Evolutionary conservation across 1,140 invertebrate genomes (phyloP), one percentile per base, ranked within the genome.

Genomic region (Scaptomyza pallida): DNA sequence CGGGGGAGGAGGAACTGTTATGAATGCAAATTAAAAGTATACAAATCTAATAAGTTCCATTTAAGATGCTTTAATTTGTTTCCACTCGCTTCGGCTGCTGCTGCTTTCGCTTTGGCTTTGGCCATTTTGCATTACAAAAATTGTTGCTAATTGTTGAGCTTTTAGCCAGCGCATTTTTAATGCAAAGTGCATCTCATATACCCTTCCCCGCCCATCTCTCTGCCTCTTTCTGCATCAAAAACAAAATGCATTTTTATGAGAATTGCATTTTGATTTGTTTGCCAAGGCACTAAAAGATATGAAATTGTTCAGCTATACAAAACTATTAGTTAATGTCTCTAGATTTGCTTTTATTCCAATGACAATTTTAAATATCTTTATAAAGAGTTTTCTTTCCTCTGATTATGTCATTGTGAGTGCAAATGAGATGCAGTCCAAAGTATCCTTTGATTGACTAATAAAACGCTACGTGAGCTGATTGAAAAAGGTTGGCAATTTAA

Each of bases 21-120:
- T 89, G 86, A 89, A 89, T 89, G 81, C 86, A 89, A 89, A 89
- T 89, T 89, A 89, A 89, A 89, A 89, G 86, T 89, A 89, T 89
- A 89, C 86, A 89, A 89, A 89, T 89, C 80, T 89, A 89, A 86
- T 81, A 89, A 89, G 80, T 89, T 88, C 75, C 82, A 88, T 88
- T 88, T 88, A 88, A 88, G 82, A 88, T 64, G 78, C 82, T 88
- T 86, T 86, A 86, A 86, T 88, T 88, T 86, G 60, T 47, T 19
- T 51, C 37, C 62, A 43, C 16, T 65, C 26, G 41, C 9, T 15
- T 33, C 37, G 33, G 30, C 30, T 23, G 41, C 9, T 15, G 30
- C 37, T 44, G 30, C 30, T 51, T 23, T 40, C 17, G 67, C 57
- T 75, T 61, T 65, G 9, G 55, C 37, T 37, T 60, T 67, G 57